Percentiles rank a stretch among this genome's conserved stretches.
Evolutionary conservation across 1,140 invertebrate species (phyloP).

Genomic region (Heliconius hermathena): DNA sequence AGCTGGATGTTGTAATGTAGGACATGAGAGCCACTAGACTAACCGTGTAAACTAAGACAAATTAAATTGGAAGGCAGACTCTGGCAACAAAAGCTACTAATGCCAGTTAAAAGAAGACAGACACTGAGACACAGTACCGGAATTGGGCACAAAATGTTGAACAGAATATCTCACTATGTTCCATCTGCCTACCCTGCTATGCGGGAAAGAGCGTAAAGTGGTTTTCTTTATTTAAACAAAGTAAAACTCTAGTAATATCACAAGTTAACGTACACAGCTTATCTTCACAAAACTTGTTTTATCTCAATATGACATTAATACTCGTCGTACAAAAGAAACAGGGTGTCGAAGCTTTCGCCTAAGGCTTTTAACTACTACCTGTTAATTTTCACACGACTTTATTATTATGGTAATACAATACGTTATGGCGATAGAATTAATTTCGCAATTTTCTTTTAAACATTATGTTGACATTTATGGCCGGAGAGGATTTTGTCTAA

Average conservation of each 20-base stretch:
- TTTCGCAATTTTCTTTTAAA: constrained; percentile 37
- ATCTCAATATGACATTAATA: constrained; percentile 1
- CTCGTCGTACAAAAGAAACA: constrained; percentile 8
- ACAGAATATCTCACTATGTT: not conserved
- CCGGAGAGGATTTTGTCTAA: constrained; percentile 1
- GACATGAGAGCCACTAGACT: too few species aligned
- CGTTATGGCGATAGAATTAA: constrained; percentile 35
- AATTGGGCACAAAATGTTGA: too few species aligned
- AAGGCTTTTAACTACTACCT: constrained; percentile 40
- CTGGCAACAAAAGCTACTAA: too few species aligned
- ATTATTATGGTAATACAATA: constrained; percentile 36
- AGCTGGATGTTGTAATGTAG: too few species aligned
- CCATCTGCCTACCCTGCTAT: too few species aligned
- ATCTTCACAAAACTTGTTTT: not conserved
- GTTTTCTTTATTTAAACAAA: not conserved
- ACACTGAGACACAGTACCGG: too few species aligned
- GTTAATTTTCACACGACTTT: constrained; percentile 45
- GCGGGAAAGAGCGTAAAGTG: too few species aligned
- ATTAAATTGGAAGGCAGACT: too few species aligned
- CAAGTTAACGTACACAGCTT: not conserved
- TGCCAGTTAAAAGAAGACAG: too few species aligned
- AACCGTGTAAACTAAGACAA: too few species aligned
- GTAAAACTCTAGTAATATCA: not conserved
- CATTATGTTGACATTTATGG: not conserved
- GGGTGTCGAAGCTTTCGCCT: constrained; percentile 27